Evolutionary conservation across 2,797 vertebrate genomes (phyloP).

Genomic region (Bradypodion pumilum): DNA sequence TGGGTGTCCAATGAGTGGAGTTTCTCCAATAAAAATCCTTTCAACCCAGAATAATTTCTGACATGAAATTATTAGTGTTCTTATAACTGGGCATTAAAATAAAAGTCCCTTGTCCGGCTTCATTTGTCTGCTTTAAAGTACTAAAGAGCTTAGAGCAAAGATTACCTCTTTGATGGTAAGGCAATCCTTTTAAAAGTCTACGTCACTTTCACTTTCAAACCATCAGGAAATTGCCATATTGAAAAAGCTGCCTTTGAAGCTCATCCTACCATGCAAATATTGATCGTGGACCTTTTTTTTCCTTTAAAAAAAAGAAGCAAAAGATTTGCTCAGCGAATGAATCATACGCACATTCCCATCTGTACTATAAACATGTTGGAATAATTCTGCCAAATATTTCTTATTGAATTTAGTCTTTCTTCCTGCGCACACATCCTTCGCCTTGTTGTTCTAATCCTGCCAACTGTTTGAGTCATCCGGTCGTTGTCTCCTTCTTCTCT

Average conservation of each 20-base stretch:
- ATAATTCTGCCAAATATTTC: slow-evolving; percentile 49
- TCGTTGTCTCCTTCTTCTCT: neutral
- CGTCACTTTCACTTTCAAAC: neutral
- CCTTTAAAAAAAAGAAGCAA: slow-evolving; percentile 31
- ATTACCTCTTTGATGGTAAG: neutral
- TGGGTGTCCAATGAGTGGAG: too few relatives aligned
- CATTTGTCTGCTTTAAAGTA: neutral
- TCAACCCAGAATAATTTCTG: too few relatives aligned
- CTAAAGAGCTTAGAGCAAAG: neutral
- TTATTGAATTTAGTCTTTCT: slow-evolving; percentile 41
- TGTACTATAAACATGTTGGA: slow-evolving; percentile 46
- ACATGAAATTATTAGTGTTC: too few relatives aligned
- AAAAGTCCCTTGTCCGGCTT: neutral
- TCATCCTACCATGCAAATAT: neutral
- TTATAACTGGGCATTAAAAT: too few relatives aligned
- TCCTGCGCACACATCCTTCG: slow-evolving; percentile 22
- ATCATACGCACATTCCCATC: slow-evolving; percentile 43
- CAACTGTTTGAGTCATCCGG: slow-evolving; percentile 34
- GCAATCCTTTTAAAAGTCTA: neutral
- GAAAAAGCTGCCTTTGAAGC: neutral
- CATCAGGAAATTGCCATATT: neutral
- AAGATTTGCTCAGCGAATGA: slow-evolving; percentile 23
- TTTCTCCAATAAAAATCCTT: too few relatives aligned
- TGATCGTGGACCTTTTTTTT: neutral
- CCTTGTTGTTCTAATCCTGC: slow-evolving; percentile 27